These are phyloP conservation scores for Lethenteron reissneri DNA, from an alignment of 2,113 vertebrate genomes.

Conservation along the genomic window DNA sequence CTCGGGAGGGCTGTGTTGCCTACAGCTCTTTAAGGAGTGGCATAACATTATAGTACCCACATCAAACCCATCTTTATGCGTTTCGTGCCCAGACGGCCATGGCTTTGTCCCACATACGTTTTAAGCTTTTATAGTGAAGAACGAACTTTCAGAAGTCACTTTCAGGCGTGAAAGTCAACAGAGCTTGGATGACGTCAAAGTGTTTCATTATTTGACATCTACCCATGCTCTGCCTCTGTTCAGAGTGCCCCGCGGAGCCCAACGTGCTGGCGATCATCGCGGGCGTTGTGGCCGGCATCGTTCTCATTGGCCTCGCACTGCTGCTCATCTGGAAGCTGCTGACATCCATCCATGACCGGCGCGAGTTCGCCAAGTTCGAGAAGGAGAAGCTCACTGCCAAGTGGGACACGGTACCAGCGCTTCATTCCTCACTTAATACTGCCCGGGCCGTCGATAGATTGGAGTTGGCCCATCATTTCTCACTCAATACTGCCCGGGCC, in stretches of 20 bases:
- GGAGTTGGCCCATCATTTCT: too few relatives aligned
- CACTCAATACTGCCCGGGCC: too few relatives aligned
- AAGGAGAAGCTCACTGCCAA: slow-evolving; percentile 98
- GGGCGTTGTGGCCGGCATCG: slow-evolving; percentile 84
- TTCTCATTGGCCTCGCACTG: slow-evolving; percentile 77
- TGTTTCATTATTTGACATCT: neutral
- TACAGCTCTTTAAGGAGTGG: too few relatives aligned
- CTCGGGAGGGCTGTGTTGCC: too few relatives aligned
- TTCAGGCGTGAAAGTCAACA: neutral
- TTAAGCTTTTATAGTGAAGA: too few relatives aligned
- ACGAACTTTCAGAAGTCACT: too few relatives aligned
- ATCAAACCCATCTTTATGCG: too few relatives aligned
- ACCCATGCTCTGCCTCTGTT: neutral
- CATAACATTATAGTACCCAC: too few relatives aligned
- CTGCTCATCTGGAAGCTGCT: slow-evolving; percentile 92
- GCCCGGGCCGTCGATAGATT: too few relatives aligned
- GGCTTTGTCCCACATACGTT: too few relatives aligned
- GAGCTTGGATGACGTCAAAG: neutral
- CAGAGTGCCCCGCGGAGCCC: slow-evolving; percentile 70
- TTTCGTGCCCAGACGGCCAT: too few relatives aligned
- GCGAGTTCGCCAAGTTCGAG: slow-evolving; percentile 95
- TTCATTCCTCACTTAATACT: too few relatives aligned
- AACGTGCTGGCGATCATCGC: slow-evolving; percentile 92
- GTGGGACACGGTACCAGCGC: slow-evolving; percentile 60
- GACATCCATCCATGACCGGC: slow-evolving; percentile 92